These are phyloP conservation scores for Tiliqua scincoides DNA, from an alignment of 2,113 vertebrate genomes.

Conservation along the genomic window DNA sequence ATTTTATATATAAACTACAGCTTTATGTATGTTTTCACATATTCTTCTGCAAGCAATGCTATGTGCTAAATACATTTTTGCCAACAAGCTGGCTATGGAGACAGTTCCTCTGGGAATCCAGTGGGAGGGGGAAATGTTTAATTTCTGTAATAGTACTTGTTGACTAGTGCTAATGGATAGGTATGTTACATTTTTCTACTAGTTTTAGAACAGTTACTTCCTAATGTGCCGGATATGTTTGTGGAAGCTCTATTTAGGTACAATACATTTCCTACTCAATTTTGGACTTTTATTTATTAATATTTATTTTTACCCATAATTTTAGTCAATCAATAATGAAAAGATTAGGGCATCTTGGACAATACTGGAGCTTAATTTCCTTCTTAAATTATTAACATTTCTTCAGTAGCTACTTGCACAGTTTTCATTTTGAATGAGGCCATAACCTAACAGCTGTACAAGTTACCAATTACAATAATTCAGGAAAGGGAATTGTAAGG, in stretches of 20 bases:
- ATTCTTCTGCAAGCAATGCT: constrained; percentile 50
- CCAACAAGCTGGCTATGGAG: constrained; percentile 60
- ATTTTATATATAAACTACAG: not conserved
- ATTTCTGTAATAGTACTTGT: constrained; percentile 46
- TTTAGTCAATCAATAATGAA: constrained; percentile 49
- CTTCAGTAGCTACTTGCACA: constrained; percentile 12
- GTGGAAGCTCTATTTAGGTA: constrained; percentile 63
- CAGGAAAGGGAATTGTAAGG: not conserved
- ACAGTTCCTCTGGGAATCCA: constrained; percentile 70
- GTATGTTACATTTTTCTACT: not conserved
- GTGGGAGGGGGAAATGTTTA: constrained; percentile 60
- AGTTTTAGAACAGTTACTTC: constrained; percentile 29
- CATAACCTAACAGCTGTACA: not conserved
- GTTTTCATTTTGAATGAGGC: constrained; percentile 19
- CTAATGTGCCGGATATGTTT: constrained; percentile 48
- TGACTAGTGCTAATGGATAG: not conserved
- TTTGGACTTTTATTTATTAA: constrained; percentile 61
- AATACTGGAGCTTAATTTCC: constrained; percentile 45
- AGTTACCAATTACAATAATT: not conserved
- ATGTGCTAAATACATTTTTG: constrained; percentile 50
- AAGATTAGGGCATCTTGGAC: constrained; percentile 21
- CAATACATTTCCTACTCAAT: constrained; percentile 64
- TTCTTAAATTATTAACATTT: constrained; percentile 11
- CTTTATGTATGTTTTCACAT: constrained; percentile 55
- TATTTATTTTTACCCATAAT: constrained; percentile 58